Percentiles rank a stretch among this genome's conserved stretches.
These are phyloP conservation scores for Aspiorhynchus laticeps DNA, from an alignment of 2,113 vertebrate genomes.

Conservation along the genomic window DNA sequence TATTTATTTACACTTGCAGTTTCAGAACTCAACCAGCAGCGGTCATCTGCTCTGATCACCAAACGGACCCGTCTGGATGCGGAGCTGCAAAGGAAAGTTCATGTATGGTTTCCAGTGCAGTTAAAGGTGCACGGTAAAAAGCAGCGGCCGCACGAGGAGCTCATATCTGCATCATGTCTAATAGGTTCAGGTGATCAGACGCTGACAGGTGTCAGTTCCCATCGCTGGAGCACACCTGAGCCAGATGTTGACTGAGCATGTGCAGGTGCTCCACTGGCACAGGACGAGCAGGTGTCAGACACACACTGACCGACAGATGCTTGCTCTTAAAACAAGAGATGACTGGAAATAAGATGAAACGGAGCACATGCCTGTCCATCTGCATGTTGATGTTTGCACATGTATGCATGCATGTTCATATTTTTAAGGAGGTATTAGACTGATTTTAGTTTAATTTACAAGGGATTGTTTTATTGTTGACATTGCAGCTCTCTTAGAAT, in stretches of 20 bases:
- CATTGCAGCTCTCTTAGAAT: not conserved
- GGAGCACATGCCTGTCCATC: not conserved
- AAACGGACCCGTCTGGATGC: not conserved
- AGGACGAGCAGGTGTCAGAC: not conserved
- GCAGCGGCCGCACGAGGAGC: not conserved
- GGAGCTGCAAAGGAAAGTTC: not conserved
- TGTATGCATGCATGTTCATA: not conserved
- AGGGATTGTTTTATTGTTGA: not conserved
- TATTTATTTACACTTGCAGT: too few relatives aligned
- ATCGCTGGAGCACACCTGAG: constrained; percentile 24
- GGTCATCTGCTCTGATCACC: too few relatives aligned
- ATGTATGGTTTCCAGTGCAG: not conserved
- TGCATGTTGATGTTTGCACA: too few relatives aligned
- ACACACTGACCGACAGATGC: not conserved
- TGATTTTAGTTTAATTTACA: not conserved
- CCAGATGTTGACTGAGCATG: constrained; percentile 33
- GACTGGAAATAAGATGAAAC: not conserved
- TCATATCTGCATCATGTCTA: not conserved
- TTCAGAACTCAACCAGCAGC: not conserved
- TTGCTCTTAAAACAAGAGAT: not conserved
- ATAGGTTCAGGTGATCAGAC: not conserved
- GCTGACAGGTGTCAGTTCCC: constrained; percentile 39
- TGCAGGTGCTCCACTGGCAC: constrained; percentile 8
- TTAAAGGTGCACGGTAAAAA: not conserved
- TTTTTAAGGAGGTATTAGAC: not conserved